Evolutionary conservation across 2,113 vertebrate genomes (phyloP), one percentile per base, ranked within the genome.

Genomic region (Aleadryas rufinucha): DNA sequence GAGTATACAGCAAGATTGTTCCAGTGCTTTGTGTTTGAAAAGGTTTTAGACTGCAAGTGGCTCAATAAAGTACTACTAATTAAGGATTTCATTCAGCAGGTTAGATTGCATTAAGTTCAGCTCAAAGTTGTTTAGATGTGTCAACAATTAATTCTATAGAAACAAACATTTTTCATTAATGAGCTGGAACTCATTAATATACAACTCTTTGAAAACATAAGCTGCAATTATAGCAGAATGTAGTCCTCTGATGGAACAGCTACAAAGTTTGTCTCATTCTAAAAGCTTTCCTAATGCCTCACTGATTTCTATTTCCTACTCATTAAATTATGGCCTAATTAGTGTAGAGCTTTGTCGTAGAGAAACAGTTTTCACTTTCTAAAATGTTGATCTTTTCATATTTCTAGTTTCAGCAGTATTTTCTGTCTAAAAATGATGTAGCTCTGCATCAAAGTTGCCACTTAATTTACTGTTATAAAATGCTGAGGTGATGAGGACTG

Each of bases 241-340:
- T 59, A 96, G 89, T 80, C 60, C 61, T 95, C 42, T 93, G 74
- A 77, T 87, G 37, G 54, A 79, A 72, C 50, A 85, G 57, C 52
- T 89, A 41, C 54, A 15, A 64, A 94, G 80, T 92, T 95, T 89
- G 27, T 65, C 65, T 87, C 53, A 77, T 94, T 77, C 87, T 91
- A 33, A 91, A 87, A 96, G 81, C 41, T 78, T 91, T 87, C 45
- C 81, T 87, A 94, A 93, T 89, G 52, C 71, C 56, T 92, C 76
- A 53, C 71, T 90, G 72, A 86, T 92, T 96, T 92, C 72, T 81
- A 12, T 86, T 91, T 90, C 90, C 72, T 87, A 50, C 41, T 93
- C 4, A 1, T 66, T 97, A 97, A 97, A 94, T 93, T 96, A 88
- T 61, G 53, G 82, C 60, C 83, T 90, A 91, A 95, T 96, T 95